Evolutionary conservation across 2,113 vertebrate species (phyloP), one percentile per base, ranked within the genome.

Genomic region (Pristiophorus japonicus): DNA sequence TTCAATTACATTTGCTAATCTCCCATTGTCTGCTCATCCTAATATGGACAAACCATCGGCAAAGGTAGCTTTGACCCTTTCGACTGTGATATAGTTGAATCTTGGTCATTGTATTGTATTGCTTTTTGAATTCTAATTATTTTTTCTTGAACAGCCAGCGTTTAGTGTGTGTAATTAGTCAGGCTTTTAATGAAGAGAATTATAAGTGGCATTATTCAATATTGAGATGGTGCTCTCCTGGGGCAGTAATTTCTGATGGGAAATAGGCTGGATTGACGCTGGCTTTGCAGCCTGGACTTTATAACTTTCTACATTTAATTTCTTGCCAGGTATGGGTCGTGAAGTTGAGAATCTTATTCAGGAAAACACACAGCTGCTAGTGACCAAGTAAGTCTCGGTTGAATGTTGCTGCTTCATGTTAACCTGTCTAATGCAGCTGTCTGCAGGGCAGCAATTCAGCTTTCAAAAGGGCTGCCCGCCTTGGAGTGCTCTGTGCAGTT

Each of bases 291-390:
- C 18, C 45, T 55, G 22, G 55, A 12, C 11, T 96, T 87, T 96
- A 0, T 62, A 90, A 59, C 87, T 59, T 62, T 1, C 24, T 92
- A n/a, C 88, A 22, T 92, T 96, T 97, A 97, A 95, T n/a, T 42
- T 67, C 95, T 96, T 98, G 97, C 97, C 87, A 99, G 99, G 99
- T 97, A 99, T 99, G 99, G 99, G 99, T 94, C 98, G 99, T 96
- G 99, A 99, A 96, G 99, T 99, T 3, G 99, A 99, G 96, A 99
- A 99, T 97, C 99, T 99, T 59, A 99, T 99, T 97, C 98, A 99
- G 95, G 99, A 99, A 97, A 99, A 99, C 96, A 97, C 98, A 42
- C 99, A 99, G 96, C 98, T 99, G 65, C 96, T 99, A 96, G 99
- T 99, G 97, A 99, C 99, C 96, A 99, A 99, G 99, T 99, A 97